Percentiles rank a stretch among this genome's conserved stretches.
phyloP scores from a whole-genome alignment of 2,797 vertebrate genomes.

The Loris lydekkerianus region DNA sequence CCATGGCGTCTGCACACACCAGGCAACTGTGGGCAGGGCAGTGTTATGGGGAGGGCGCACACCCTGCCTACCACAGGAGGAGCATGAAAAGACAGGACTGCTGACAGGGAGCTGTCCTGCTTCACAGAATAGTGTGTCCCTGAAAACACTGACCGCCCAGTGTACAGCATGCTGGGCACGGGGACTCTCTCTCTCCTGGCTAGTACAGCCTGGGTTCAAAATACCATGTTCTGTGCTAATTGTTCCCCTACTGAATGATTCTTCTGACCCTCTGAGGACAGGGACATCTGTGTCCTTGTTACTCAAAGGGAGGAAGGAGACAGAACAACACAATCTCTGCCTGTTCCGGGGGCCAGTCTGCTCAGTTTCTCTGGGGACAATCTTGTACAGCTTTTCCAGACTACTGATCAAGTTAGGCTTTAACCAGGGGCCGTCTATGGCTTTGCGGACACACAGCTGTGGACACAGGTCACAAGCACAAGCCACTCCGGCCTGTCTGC shows the following conservation, averaged over 20 bases:
- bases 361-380: constrained; percentile 20
- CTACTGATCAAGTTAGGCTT: neutral
- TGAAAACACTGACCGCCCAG: constrained; percentile 52
- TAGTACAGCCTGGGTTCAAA: constrained; percentile 61
- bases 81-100: constrained; percentile 69
- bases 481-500: neutral
- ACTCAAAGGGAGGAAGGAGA: constrained; percentile 60
- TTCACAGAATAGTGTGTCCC: constrained; percentile 82
- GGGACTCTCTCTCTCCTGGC: constrained; percentile 71
- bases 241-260: constrained; percentile 82
- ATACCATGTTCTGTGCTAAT: constrained; percentile 83
- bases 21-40: rapidly evolving
- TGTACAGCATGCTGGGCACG: neutral
- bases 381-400: neutral
- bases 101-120: constrained; percentile 78
- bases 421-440: neutral
- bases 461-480: neutral
- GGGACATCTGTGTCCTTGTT: constrained; percentile 34
- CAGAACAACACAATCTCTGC: constrained; percentile 83
- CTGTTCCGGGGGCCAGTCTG: neutral
- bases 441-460: neutral
- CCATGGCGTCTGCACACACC: neutral
- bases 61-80: neutral
- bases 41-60: neutral
- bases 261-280: constrained; percentile 76